phyloP scores from a whole-genome alignment of 2,888 invertebrate species.

The Ephialtes manifestator region DNA sequence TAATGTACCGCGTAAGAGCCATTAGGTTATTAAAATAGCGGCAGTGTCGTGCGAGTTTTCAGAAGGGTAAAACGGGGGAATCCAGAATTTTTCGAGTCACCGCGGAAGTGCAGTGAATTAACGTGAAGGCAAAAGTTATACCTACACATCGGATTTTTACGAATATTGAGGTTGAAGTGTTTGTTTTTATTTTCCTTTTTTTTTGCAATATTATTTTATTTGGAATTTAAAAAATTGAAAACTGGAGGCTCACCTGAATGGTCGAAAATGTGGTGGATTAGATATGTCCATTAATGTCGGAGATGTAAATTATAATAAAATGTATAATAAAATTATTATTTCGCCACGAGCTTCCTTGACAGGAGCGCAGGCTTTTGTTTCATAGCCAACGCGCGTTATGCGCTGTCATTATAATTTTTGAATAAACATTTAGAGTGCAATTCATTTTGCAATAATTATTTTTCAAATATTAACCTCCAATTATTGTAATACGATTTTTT shows the following conservation, averaged over 20 bases:
- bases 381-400: slow-evolving; percentile 23
- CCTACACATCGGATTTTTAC: not conserved
- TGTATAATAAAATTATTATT: not conserved
- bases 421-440: too few species aligned
- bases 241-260: not conserved
- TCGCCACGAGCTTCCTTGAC: not conserved
- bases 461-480: too few species aligned
- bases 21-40: slow-evolving; percentile 85
- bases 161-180: slow-evolving; percentile 27
- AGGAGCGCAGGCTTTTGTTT: not conserved
- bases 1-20: slow-evolving; percentile 83
- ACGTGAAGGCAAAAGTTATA: not conserved
- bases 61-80: slow-evolving; percentile 69
- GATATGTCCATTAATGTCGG: not conserved
- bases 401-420: too few species aligned
- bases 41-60: slow-evolving; percentile 71
- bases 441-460: too few species aligned
- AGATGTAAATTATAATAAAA: slow-evolving; percentile 5
- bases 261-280: not conserved
- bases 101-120: slow-evolving; percentile 25
- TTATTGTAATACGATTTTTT: too few species aligned
- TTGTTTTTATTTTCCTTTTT: not conserved
- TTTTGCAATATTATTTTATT: not conserved
- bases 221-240: not conserved
- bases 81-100: slow-evolving; percentile 69